phyloP scores from a whole-genome alignment of 35 echinoderm and acorn worm genomes.

The Antedon bifida region DNA sequence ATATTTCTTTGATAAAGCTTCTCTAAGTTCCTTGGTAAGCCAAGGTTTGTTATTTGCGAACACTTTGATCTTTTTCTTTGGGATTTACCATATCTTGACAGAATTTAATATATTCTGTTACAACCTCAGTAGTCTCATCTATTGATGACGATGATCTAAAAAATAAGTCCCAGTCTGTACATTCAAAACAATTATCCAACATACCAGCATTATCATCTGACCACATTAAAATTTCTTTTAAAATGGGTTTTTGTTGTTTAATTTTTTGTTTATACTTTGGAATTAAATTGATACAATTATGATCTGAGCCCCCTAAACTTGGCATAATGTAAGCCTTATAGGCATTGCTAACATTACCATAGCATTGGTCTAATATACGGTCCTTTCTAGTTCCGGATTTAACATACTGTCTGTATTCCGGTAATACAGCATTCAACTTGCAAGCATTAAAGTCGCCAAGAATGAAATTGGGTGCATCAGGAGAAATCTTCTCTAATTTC shows the following conservation, averaged over 20 bases:
- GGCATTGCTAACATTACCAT: conserved; percentile 9
- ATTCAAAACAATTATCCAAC: conserved; percentile 15
- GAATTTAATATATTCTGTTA: conserved; percentile 12
- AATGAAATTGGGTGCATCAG: conserved; percentile 20
- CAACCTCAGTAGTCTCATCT: neutral
- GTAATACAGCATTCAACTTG: conserved; percentile 6
- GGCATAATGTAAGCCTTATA: conserved; percentile 15
- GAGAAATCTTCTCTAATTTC: conserved; percentile 5
- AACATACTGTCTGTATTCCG: conserved; percentile 21
- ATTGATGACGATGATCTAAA: neutral
- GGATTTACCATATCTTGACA: neutral
- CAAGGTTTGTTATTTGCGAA: conserved; percentile 13
- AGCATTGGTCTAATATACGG: conserved; percentile 13
- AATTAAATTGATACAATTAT: conserved; percentile 11
- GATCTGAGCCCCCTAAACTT: conserved; percentile 4
- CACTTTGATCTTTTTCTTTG: neutral
- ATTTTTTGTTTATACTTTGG: conserved; percentile 22
- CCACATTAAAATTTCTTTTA: conserved; percentile 4
- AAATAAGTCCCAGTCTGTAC: conserved; percentile 26
- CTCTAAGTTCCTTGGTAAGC: neutral
- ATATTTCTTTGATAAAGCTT: no score
- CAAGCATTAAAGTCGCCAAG: conserved; percentile 27
- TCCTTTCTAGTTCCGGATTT: neutral
- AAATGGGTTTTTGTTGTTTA: neutral
- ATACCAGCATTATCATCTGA: neutral